Evolutionary conservation across 2,888 invertebrate genomes (phyloP), one percentile per base, ranked within the genome.

Genomic region (Andrena hattorfiana): DNA sequence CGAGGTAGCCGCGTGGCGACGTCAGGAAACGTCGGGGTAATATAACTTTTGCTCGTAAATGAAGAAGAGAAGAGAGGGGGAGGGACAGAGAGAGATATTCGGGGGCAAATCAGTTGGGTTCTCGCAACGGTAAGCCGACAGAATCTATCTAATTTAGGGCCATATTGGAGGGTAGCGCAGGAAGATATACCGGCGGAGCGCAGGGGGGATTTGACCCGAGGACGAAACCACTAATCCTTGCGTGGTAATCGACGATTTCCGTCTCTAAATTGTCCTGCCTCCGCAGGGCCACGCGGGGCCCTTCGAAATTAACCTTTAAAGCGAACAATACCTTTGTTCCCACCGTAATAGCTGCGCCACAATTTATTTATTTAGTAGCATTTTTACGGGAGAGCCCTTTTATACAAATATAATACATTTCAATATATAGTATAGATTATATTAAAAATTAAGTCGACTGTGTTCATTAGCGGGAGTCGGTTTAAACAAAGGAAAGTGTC

Each of bases 181-280:
- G 75, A 87, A 83, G 86, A 87, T 85, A 85, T 83, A 81, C 80
- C 77, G 79, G 80, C 63, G 77, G 76, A 70, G 72, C 82, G 75
- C 75, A 79, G 87, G 84, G 84, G 88, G 85, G 83, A 88, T 88
- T 85, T 85, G 71, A 82, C 85, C 87, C 35, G 78, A 83, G 88
- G 87, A 85, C 87, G 88, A 89, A 89, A 89, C 91, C 91, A 87
- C 91, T 91, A 90, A 91, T 90, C 86, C 90, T 90, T 85, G 85
- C 77, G 86, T 81, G 85, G 90, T 91, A 91, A 91, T 91, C 90
- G 91, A 87, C 90, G 90, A 91, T 91, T 91, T 91, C 91, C 91
- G 91, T 85, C 89, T 88, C 88, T 90, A 89, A 83, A 84, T 84
- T 75, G 84, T 83, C 72, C 78, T 73, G 59, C 60, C 78, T 69